phyloP scores from a whole-genome alignment of 2,113 vertebrate species.

The Notarius quadriscutis region DNA sequence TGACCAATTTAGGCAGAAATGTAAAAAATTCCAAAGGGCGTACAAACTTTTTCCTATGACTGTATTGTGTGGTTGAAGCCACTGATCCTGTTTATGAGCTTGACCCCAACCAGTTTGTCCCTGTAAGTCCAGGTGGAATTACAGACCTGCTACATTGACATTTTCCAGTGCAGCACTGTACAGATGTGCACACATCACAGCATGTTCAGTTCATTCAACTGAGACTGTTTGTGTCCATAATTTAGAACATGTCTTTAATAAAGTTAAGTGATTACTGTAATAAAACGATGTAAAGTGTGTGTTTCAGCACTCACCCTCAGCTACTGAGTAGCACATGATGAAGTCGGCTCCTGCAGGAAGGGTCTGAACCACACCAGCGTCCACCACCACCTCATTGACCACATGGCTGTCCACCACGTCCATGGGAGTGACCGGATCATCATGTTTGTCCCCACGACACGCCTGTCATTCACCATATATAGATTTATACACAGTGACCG shows the following conservation, averaged over 20 bases:
- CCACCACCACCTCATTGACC: conserved; percentile 76
- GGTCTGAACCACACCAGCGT: conserved; percentile 79
- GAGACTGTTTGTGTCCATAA: background rate
- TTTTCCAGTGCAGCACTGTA: background rate
- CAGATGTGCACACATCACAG: background rate
- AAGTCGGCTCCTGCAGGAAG: conserved; percentile 93
- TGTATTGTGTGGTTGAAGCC: background rate
- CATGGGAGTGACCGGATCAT: conserved; percentile 72
- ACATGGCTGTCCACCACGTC: conserved; percentile 68
- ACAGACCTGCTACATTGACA: background rate
- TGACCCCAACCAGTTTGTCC: background rate
- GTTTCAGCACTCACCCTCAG: conserved; percentile 78
- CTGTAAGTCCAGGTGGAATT: background rate
- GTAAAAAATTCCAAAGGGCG: too few relatives aligned
- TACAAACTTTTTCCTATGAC: too few relatives aligned
- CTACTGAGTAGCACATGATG: conserved; percentile 97
- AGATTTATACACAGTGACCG: background rate
- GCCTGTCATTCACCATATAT: conserved; percentile 70
- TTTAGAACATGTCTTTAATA: too few relatives aligned
- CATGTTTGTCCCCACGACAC: conserved; percentile 86
- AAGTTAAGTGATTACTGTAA: background rate
- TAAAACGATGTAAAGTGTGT: too few relatives aligned
- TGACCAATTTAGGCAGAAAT: too few relatives aligned
- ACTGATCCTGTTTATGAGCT: background rate
- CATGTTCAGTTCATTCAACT: background rate